A percentile compares a stretch with the other conserved stretches of the same genome.
Conservation (phyloP, 2,888 invertebrate genomes). For the Elysia crispata region DNA sequence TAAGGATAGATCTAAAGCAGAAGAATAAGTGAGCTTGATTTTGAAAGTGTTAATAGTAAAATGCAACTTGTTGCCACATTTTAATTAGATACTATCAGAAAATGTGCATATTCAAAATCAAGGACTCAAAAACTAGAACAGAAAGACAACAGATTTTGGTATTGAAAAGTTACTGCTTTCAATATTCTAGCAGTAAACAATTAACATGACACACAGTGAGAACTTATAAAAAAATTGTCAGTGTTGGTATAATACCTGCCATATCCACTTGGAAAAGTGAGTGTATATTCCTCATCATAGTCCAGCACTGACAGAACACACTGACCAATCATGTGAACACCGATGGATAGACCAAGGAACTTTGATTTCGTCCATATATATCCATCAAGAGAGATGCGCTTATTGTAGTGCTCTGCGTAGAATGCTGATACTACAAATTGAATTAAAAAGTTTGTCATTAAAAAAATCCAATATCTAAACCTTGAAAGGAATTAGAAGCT, state of each 20-base stretch:
- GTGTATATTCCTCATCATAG: constrained; percentile 93
- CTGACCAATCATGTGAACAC: constrained; percentile 94
- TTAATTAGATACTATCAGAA: background rate
- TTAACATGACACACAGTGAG: no score
- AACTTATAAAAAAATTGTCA: no score
- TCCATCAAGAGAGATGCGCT: constrained; percentile 93
- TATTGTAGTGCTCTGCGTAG: constrained; percentile 96
- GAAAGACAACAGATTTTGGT: no score
- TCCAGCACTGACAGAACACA: constrained; percentile 94
- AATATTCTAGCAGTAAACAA: no score
- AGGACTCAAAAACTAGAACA: no score
- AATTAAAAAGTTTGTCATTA: no score
- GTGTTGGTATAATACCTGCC: constrained; percentile 83
- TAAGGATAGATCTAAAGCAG: constrained; percentile 89
- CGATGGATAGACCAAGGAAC: constrained; percentile 95
- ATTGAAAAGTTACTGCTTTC: no score
- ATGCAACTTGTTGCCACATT: background rate
- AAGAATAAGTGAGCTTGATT: background rate
- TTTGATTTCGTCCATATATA: constrained; percentile 99
- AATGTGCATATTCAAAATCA: no score
- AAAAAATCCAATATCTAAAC: no score
- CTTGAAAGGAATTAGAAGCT: no score
- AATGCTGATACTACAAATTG: constrained; percentile 90
- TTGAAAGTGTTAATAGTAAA: background rate
- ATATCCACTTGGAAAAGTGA: constrained; percentile 99